Percentiles rank a stretch among this genome's conserved stretches.
Evolutionary conservation across 2,888 invertebrate genomes (phyloP).

Genomic region (Agrotis clavis): DNA sequence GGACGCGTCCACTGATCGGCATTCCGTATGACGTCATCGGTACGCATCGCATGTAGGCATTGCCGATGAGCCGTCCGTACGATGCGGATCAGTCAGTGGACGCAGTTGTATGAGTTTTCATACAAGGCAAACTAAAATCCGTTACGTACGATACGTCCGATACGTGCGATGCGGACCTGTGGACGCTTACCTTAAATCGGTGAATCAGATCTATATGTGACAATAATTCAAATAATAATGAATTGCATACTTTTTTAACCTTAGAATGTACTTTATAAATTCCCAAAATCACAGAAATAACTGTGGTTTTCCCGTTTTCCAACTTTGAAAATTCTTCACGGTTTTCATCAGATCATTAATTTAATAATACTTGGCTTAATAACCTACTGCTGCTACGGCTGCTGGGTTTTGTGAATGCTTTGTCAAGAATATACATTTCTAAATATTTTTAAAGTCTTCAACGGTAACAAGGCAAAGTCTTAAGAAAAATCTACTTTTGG

Average conservation of each 20-base stretch:
- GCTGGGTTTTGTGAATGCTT: neutral
- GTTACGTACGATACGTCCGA: no score
- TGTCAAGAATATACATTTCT: neutral
- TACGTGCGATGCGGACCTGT: no score
- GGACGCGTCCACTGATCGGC: no score
- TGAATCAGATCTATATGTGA: neutral
- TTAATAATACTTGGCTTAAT: neutral
- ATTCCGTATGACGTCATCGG: no score
- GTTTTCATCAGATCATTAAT: neutral
- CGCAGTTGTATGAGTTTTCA: no score
- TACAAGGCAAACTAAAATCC: no score
- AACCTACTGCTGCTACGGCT: neutral
- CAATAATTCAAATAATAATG: neutral
- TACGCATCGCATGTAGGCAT: no score
- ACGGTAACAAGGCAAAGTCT: neutral
- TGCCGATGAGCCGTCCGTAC: no score
- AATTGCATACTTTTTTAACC: conserved; percentile 5
- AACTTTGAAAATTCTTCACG: conserved; percentile 4
- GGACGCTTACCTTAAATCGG: neutral
- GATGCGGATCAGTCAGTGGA: no score
- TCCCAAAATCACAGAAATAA: conserved; percentile 12
- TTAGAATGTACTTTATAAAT: conserved; percentile 18
- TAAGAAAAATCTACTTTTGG: no score
- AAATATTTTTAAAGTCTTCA: neutral
- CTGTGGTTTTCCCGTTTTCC: conserved; percentile 21